A percentile compares a stretch with the other conserved stretches of the same genome.
Conservation (phyloP, 2,888 invertebrate species). For the Synergus itoensis region DNA sequence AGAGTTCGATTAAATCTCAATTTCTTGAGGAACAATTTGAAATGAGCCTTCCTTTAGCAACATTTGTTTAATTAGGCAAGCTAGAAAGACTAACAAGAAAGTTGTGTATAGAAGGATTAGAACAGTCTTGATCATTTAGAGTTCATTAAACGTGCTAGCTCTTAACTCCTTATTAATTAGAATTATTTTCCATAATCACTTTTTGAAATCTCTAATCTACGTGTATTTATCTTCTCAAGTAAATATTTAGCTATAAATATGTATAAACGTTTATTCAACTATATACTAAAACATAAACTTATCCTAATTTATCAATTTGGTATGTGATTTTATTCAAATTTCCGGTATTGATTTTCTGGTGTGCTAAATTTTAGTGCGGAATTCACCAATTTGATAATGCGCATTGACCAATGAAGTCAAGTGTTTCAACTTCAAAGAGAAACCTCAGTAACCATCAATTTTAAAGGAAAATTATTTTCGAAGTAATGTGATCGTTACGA, state of each 20-base stretch:
- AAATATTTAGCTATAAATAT: too few species aligned
- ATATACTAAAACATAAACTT: too few species aligned
- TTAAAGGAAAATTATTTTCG: not conserved
- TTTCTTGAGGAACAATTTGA: not conserved
- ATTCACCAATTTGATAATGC: not conserved
- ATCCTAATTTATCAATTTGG: not conserved
- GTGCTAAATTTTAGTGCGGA: not conserved
- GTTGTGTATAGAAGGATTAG: not conserved
- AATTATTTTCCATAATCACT: too few species aligned
- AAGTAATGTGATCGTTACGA: not conserved
- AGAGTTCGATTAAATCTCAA: constrained; percentile 15
- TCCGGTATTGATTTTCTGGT: not conserved
- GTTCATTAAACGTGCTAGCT: not conserved
- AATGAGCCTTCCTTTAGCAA: not conserved
- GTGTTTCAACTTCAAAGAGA: not conserved
- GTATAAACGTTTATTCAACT: too few species aligned
- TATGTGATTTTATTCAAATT: not conserved
- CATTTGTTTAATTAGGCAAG: not conserved
- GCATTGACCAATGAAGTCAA: not conserved
- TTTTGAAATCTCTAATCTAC: too few species aligned
- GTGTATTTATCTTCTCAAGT: too few species aligned
- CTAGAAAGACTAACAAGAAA: not conserved
- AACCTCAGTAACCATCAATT: not conserved
- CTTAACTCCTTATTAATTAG: too few species aligned
- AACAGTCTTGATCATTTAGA: not conserved